Conservation (phyloP, 2,113 vertebrate species). For the Verasper variegatus region DNA sequence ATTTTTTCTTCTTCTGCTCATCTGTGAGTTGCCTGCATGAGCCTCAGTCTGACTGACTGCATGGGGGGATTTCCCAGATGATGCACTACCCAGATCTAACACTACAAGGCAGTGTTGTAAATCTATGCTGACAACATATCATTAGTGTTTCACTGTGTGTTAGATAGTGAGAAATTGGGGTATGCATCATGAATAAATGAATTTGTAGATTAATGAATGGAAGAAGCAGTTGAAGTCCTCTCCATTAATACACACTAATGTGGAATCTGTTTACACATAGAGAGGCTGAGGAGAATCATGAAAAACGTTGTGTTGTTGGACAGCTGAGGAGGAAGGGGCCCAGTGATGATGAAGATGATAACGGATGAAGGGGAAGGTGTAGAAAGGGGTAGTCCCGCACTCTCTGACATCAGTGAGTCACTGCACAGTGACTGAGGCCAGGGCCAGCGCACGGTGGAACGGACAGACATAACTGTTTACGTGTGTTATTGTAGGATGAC, state of each 20-base stretch:
- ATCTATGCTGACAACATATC: conserved; percentile 16
- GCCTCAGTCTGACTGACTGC: conserved; percentile 33
- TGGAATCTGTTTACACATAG: background rate
- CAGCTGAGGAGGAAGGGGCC: background rate
- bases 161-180: background rate
- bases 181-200: background rate
- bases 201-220: background rate
- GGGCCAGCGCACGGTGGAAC: conserved; percentile 18
- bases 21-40: conserved; percentile 33
- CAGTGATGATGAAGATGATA: background rate
- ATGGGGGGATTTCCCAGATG: conserved; percentile 50
- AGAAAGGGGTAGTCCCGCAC: background rate
- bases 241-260: background rate
- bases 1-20: conserved; percentile 6
- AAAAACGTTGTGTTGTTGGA: too few species aligned
- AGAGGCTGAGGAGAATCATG: background rate
- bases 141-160: conserved; percentile 4
- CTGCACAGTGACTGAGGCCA: conserved; percentile 18
- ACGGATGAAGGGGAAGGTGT: background rate
- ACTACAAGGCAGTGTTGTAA: conserved; percentile 66
- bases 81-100: conserved; percentile 61
- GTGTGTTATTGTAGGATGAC: conserved; percentile 51
- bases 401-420: conserved; percentile 23
- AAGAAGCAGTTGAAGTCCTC: background rate
- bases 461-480: conserved; percentile 54